Evolutionary conservation across 2,113 vertebrate species (phyloP).

Genomic region (Andinoacara biseriatus): DNA sequence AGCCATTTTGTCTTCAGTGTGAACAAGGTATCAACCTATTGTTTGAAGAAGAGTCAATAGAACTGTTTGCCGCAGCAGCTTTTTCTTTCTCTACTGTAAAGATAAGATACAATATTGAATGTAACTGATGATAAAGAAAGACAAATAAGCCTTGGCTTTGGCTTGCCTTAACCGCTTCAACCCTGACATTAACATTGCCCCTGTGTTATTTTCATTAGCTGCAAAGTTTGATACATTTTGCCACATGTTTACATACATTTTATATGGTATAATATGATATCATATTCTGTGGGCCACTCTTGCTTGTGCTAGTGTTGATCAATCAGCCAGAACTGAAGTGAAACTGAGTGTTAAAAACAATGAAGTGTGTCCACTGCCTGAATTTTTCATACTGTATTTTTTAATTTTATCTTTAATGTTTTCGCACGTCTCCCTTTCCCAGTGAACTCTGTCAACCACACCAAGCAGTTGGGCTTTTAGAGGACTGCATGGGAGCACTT

Average conservation of each 20-base stretch:
- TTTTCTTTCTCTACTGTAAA: neutral
- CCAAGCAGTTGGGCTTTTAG: neutral
- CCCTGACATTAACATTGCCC: neutral
- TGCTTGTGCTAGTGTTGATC: neutral
- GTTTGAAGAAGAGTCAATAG: slow-evolving; percentile 42
- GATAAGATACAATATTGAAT: slow-evolving; percentile 18
- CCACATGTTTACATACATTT: neutral
- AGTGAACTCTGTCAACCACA: neutral
- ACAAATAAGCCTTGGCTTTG: neutral
- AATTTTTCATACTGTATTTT: no score
- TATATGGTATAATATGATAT: neutral
- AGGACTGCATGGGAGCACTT: neutral
- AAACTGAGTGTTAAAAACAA: no score
- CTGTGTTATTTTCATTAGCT: neutral
- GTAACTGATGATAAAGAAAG: neutral
- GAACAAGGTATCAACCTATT: slow-evolving; percentile 35
- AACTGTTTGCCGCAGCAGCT: slow-evolving; percentile 33
- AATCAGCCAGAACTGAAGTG: neutral
- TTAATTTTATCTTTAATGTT: no score
- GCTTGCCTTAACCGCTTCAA: neutral
- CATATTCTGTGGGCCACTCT: neutral
- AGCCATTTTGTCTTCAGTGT: slow-evolving; percentile 12
- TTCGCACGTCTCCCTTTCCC: neutral
- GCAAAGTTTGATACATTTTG: no score
- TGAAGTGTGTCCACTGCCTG: no score